Base-by-base conservation (phyloP, 2,888 invertebrate species). In the Nephrocerus scutellatus region DNA sequence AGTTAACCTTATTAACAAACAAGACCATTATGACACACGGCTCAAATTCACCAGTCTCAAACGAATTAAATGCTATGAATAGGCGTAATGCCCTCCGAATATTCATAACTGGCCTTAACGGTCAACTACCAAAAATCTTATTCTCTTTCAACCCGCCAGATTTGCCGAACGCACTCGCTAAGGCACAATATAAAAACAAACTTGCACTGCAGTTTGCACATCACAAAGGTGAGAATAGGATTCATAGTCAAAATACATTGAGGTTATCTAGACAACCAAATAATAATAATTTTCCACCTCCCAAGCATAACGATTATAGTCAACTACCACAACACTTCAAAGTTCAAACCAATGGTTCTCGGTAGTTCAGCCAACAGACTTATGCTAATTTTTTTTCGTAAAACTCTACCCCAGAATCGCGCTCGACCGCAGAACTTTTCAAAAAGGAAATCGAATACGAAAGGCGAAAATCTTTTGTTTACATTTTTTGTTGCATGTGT, bases 131-230 rank as follows among this genome's bases (percentile, higher is more conserved):
- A 2, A 36, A 40, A 10, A 40, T 40, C 7, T 13, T 45, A 12
- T 43, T 43, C 15, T 43, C 35, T 5, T 30, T 46, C 13, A 22
- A 12, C 9, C 45, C 39, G n/a, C 18, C 18, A 12, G 41, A 45
- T 14, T 30, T 45, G 3, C 39, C 39, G 6, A 41, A 41, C 24
- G 39, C 35, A 9, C 18, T 45, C 3, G 33, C 39, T 2, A 37
- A 39, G 23, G 30, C 36, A 7, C 32, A 39, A 13, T 15, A 14
- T 22, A 6, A n/a, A 16, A 23, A 23, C 16, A 32, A 25, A 6
- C 6, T 25, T 7, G 25, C 25, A 6, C 25, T 25, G 13, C 25
- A 25, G 25, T 25, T 25, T 13, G n/a, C 25, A 9, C 25, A 25
- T 10, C 6, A n/a, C 6, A 13, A 13, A 25, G 5, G 25, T 18